These are phyloP conservation scores for Otocyon megalotis DNA, from an alignment of 2,113 vertebrate genomes.

Conservation along the genomic window DNA sequence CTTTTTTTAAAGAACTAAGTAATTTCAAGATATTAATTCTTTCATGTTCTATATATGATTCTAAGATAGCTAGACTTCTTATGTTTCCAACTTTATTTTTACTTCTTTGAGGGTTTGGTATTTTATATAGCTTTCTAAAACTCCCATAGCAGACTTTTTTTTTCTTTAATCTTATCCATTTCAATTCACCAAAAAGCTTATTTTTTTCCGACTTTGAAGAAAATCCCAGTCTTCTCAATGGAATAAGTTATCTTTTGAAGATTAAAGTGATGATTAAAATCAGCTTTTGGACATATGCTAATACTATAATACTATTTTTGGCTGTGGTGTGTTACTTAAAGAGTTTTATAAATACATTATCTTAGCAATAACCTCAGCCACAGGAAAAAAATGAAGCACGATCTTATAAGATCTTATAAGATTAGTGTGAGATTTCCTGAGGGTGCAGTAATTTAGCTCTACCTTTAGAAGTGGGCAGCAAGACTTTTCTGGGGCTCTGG, in stretches of 20 bases:
- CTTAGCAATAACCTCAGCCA: constrained; percentile 53
- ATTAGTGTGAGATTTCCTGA: constrained; percentile 64
- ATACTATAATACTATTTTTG: constrained; percentile 62
- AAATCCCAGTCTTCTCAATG: constrained; percentile 68
- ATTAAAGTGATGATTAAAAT: constrained; percentile 75
- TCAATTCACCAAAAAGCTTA: constrained; percentile 59
- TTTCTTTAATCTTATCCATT: constrained; percentile 69
- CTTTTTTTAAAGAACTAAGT: background rate
- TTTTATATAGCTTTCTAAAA: constrained; percentile 71
- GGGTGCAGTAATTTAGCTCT: constrained; percentile 2
- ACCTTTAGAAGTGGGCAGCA: constrained; percentile 32
- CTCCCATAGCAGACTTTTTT: constrained; percentile 49
- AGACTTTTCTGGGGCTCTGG: background rate
- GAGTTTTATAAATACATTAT: constrained; percentile 64
- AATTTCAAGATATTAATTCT: constrained; percentile 53
- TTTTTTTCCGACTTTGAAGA: constrained; percentile 75
- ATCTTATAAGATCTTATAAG: constrained; percentile 46
- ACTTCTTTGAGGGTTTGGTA: constrained; percentile 47
- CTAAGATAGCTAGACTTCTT: constrained; percentile 50
- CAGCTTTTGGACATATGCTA: constrained; percentile 61
- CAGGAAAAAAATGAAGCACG: constrained; percentile 41
- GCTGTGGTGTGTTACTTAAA: constrained; percentile 54
- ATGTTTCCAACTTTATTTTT: constrained; percentile 70
- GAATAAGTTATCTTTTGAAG: constrained; percentile 75
- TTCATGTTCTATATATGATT: constrained; percentile 38